Evolutionary conservation across 2,888 invertebrate species (phyloP), one percentile per base, ranked within the genome.

Genomic region (Fabriciana adippe): DNA sequence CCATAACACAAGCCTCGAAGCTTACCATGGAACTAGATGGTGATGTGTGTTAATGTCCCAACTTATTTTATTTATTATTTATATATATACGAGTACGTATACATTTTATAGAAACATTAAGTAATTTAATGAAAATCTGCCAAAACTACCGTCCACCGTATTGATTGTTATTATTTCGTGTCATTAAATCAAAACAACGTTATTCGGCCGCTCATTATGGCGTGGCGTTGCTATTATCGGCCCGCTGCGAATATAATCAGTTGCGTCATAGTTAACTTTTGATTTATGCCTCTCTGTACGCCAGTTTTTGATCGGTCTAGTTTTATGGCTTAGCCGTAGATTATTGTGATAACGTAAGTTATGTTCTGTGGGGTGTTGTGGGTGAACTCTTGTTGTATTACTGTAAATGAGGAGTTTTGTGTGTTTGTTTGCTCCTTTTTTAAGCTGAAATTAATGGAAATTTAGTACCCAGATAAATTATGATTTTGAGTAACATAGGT

Each of bases 171-270:
- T 89, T 88, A 88, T 88, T 87, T 83, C 84, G 80, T 80, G 82
- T 87, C 88, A 87, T 89, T 89, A 90, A 90, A 90, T 90, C 90
- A 90, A 88, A 88, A 80, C 84, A 83, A 79, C 21, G 64, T 80
- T 79, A 84, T 88, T 86, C 79, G 79, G 78, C 79, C 79, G 76
- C 87, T 89, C 88, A 88, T 88, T 88, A 87, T 77, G 80, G 80
- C 69, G 47, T 53, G 15, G 45, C 77, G 74, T 50, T 64, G 75
- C 79, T 79, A 78, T 81, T 82, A 79, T 83, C 79, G 82, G 79
- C 78, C 79, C 79, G 73, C 68, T 79, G 83, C 83, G 84, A 84
- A 83, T 85, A 85, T 87, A 87, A 88, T 87, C 86, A 86, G 83
- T 79, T 77, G 73, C 76, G 78, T 78, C 81, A 81, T 85, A 84